Conservation (phyloP, 2,113 vertebrate species). For the Tachysurus vachellii region DNA sequence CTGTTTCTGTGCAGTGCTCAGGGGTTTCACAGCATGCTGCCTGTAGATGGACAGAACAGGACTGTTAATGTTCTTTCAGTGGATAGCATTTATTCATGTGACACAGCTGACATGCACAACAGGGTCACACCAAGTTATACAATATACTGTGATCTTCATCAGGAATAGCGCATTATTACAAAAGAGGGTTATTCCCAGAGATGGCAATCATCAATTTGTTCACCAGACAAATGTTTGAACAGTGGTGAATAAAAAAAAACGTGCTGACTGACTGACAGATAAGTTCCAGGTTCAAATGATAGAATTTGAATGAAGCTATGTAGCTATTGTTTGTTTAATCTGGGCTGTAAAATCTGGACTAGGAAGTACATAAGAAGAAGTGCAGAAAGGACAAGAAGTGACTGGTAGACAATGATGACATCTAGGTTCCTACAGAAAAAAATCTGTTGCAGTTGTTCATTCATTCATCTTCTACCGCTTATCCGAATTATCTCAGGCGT, state of each 20-base stretch:
- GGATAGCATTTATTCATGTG: not conserved
- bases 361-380: slow-evolving; percentile 6
- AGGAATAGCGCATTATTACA: not conserved
- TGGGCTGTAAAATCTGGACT: not conserved
- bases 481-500: too few relatives aligned
- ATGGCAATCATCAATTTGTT: not conserved
- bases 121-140: not conserved
- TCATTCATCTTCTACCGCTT: too few relatives aligned
- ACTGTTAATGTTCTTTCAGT: not conserved
- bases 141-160: not conserved
- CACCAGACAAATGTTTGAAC: not conserved
- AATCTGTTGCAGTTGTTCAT: not conserved
- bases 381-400: not conserved
- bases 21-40: slow-evolving; percentile 89
- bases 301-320: too few relatives aligned
- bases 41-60: slow-evolving; percentile 64
- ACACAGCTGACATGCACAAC: not conserved
- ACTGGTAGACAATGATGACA: not conserved
- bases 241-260: not conserved
- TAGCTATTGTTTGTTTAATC: not conserved
- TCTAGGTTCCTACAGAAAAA: not conserved
- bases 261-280: not conserved
- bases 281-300: not conserved
- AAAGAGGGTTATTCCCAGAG: not conserved
- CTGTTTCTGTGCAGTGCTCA: slow-evolving; percentile 75